These are phyloP conservation scores for Nyctibius grandis DNA, from an alignment of 2,797 vertebrate species.

Conservation along the genomic window DNA sequence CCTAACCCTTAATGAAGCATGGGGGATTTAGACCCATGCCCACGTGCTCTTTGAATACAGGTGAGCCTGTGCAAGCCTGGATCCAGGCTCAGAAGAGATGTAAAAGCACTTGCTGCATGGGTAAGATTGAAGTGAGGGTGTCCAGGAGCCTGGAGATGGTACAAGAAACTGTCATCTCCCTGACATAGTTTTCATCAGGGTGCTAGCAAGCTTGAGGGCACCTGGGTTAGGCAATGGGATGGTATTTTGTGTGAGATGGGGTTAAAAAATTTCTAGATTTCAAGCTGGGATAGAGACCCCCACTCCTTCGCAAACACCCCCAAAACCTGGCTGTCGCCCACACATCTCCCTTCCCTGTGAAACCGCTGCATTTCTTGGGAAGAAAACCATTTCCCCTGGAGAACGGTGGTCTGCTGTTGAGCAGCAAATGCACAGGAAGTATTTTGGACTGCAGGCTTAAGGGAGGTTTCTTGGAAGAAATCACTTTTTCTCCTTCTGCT, in stretches of 20 bases:
- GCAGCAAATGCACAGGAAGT: not conserved
- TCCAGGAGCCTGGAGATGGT: not conserved
- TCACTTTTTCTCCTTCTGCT: not conserved
- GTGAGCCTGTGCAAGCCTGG: not conserved
- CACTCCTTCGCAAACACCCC: not conserved
- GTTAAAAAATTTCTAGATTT: not conserved
- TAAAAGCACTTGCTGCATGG: too few species aligned
- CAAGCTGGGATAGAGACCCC: not conserved
- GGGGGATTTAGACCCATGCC: not conserved
- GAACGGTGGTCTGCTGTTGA: not conserved
- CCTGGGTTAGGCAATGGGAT: not conserved
- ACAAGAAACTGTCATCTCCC: not conserved
- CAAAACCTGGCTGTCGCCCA: not conserved
- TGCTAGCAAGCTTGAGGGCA: not conserved
- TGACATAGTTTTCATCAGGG: accelerated
- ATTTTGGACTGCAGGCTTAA: not conserved
- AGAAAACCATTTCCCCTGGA: not conserved
- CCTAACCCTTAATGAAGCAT: not conserved
- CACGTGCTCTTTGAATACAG: not conserved
- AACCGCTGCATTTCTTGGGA: not conserved
- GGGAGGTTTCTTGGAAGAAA: not conserved
- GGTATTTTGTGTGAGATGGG: not conserved
- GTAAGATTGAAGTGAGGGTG: not conserved
- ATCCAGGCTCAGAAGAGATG: not conserved
- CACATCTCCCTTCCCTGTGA: not conserved